phyloP scores from a whole-genome alignment of 2,113 vertebrate genomes.

The Puma concolor region DNA sequence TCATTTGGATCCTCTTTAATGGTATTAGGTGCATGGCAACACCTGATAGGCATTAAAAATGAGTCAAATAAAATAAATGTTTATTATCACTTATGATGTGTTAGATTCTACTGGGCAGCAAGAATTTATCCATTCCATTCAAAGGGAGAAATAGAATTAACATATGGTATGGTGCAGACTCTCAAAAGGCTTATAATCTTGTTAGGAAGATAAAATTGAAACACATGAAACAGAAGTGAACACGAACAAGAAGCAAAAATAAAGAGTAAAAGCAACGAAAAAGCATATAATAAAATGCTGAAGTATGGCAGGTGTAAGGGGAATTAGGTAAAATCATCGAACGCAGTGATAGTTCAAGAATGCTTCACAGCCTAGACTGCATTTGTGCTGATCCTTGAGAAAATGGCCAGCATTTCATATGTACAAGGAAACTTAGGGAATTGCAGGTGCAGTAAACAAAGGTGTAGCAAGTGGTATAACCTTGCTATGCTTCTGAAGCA shows the following conservation, averaged over 20 bases:
- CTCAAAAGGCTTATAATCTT: neutral
- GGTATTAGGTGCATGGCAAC: slow-evolving; percentile 17
- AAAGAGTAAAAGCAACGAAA: neutral
- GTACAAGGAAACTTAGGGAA: neutral
- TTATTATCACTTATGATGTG: slow-evolving; percentile 29
- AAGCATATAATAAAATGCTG: neutral
- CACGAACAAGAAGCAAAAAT: neutral
- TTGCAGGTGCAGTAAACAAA: neutral
- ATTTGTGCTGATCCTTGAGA: neutral
- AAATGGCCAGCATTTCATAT: neutral
- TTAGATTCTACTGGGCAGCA: neutral
- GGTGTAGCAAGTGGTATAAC: neutral
- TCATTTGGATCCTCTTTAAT: neutral
- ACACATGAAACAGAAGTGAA: neutral
- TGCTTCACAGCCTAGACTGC: neutral
- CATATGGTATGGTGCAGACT: neutral
- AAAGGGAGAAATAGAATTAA: slow-evolving; percentile 25
- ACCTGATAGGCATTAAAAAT: slow-evolving; percentile 23
- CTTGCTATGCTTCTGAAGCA: neutral
- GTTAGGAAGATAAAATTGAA: slow-evolving; percentile 10
- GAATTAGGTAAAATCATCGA: neutral
- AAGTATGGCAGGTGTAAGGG: neutral
- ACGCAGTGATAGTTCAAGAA: neutral
- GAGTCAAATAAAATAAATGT: slow-evolving; percentile 58
- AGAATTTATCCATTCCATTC: neutral